These are phyloP conservation scores for Leptogaster cylindrica DNA, from an alignment of 2,888 invertebrate genomes.

Conservation along the genomic window DNA sequence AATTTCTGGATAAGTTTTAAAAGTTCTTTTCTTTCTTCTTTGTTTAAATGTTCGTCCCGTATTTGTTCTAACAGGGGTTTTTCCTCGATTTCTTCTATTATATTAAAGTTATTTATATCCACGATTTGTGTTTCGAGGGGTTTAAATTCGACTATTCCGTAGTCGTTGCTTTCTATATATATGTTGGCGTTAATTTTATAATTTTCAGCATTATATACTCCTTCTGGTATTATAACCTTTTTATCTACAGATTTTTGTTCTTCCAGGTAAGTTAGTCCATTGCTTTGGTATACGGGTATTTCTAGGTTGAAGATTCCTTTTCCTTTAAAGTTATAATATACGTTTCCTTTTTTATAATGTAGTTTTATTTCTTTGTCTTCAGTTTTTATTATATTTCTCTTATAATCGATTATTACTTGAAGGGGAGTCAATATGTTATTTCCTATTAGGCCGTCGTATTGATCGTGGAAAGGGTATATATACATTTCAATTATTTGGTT, in stretches of 20 bases:
- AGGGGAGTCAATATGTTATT: too few species aligned
- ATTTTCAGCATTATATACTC: neutral
- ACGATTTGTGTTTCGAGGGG: neutral
- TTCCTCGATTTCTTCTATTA: neutral
- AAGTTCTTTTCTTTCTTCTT: neutral
- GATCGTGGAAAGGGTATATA: too few species aligned
- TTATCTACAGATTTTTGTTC: neutral
- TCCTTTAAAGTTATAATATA: neutral
- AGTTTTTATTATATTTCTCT: too few species aligned
- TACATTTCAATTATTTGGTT: too few species aligned
- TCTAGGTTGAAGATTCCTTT: neutral
- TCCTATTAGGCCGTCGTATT: too few species aligned
- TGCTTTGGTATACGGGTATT: neutral
- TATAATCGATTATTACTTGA: too few species aligned
- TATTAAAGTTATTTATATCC: neutral
- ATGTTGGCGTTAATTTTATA: neutral
- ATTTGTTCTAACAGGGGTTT: neutral
- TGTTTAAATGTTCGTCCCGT: neutral
- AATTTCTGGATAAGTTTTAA: neutral
- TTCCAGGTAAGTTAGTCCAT: neutral
- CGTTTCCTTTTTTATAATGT: neutral
- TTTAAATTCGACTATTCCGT: neutral
- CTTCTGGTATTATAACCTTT: constrained; percentile 7
- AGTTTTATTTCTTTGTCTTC: neutral
- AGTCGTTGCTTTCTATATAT: neutral